Evolutionary conservation across 1,140 invertebrate species (phyloP), one percentile per base, ranked within the genome.

Genomic region (Myzus persicae): DNA sequence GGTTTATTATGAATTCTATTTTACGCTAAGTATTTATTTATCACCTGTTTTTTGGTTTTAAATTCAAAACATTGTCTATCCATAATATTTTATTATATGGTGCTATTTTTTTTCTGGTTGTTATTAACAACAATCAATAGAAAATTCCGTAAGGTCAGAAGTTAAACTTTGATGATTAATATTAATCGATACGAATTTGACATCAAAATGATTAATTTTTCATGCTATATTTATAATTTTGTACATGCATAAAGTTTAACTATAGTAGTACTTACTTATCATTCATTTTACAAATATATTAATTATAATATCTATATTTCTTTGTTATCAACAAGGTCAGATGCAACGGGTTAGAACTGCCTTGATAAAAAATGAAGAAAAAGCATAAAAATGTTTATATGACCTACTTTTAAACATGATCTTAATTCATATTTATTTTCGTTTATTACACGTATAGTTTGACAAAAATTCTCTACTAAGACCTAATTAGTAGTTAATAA

Each of bases 261-360:
- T 42, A 84, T 42, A 84, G 26, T 40, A 84, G 9, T 42, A 42
- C 31, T 84, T 40, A 82, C 81, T 82, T 24, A 82, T 38, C 18
- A n/a, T 76, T n/a, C n/a, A 76, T n/a, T n/a, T 76, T n/a, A 76
- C n/a, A n/a, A 76, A 76, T 76, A n/a, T 76, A n/a, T 76, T 48
- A 48, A 48, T 76, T 40, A 38, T 24, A 24, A 8, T 40, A 24
- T 38, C 81, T 40, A 82, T 36, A 38, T 82, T 82, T 82, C 20
- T 81, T 81, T 81, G 76, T 81, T 81, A 81, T 36, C 38, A 1
- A 82, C 81, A 40, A 82, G 81, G 81, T 82, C 22, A 38, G 36
- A 36, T 82, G n/a, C 59, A 36, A 24, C 38, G 6, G 81, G 36
- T 82, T 38, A 82, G 81, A 82, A 38, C 36, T 38, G 40, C 38